Conservation (phyloP, 2,113 vertebrate species). For the Rhegmatorhina hoffmannsi region DNA sequence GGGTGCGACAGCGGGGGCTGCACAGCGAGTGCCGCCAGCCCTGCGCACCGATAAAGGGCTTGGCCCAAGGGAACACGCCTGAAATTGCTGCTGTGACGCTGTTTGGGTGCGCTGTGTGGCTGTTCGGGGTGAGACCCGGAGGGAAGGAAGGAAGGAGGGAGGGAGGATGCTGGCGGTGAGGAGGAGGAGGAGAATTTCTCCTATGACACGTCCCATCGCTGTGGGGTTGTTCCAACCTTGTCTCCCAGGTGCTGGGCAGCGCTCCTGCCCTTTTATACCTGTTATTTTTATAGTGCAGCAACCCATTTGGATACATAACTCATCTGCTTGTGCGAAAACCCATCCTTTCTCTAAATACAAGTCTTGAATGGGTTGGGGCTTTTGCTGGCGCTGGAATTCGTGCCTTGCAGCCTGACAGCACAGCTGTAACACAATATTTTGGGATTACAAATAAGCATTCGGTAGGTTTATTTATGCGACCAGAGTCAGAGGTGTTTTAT, state of each 20-base stretch:
- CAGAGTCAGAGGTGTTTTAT: background rate
- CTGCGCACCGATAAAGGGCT: no score
- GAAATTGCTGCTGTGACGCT: no score
- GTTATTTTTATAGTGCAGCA: background rate
- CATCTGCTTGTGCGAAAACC: background rate
- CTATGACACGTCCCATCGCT: background rate
- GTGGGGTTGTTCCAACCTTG: background rate
- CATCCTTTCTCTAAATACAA: background rate
- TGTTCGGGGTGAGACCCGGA: no score
- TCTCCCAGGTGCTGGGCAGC: background rate
- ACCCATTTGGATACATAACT: rapidly evolving
- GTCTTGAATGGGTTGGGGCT: background rate
- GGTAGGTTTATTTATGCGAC: constrained; percentile 44
- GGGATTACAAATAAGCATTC: constrained; percentile 26
- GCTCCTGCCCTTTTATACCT: rapidly evolving
- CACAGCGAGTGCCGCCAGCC: no score
- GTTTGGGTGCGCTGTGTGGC: no score
- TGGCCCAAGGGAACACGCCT: no score
- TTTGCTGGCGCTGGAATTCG: background rate
- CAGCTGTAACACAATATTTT: constrained; percentile 43
- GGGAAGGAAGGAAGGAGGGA: background rate
- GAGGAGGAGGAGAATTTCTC: background rate
- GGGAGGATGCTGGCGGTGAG: background rate
- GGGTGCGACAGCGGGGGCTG: no score
- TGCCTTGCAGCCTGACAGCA: background rate